These are phyloP conservation scores for Eudyptes chrysolophus DNA, from an alignment of 2,113 vertebrate species.

Conservation along the genomic window DNA sequence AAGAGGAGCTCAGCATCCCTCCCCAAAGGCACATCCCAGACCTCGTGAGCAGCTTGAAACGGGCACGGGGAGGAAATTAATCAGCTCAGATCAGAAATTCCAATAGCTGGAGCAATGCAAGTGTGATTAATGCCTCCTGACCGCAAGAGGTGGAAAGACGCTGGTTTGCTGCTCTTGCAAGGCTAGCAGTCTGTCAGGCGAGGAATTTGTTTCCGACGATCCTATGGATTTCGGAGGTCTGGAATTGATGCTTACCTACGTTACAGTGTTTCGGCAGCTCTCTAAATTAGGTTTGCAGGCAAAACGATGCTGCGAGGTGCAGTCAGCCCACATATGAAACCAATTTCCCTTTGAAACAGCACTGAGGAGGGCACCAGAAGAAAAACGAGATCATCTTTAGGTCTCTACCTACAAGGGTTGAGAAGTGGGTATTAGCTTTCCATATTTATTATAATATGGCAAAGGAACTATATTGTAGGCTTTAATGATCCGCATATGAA, in stretches of 20 bases:
- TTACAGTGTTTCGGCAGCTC: slow-evolving; percentile 38
- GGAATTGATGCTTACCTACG: slow-evolving; percentile 33
- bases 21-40: not conserved
- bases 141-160: slow-evolving; percentile 31
- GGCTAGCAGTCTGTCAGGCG: slow-evolving; percentile 22
- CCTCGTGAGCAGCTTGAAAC: not conserved
- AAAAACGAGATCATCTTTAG: slow-evolving; percentile 50
- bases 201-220: slow-evolving; percentile 22
- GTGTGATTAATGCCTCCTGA: slow-evolving; percentile 58
- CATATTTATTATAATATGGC: slow-evolving; percentile 23
- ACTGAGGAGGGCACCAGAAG: slow-evolving; percentile 28
- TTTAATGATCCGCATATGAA: slow-evolving; percentile 39
- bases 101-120: slow-evolving; percentile 14
- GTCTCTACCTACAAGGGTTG: slow-evolving; percentile 19
- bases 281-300: slow-evolving; percentile 56
- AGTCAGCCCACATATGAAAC: slow-evolving; percentile 56
- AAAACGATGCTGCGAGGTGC: slow-evolving; percentile 17
- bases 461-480: slow-evolving; percentile 1
- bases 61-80: slow-evolving; percentile 40
- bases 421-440: slow-evolving; percentile 30
- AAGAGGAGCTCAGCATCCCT: not conserved
- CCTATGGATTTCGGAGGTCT: slow-evolving; percentile 23
- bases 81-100: slow-evolving; percentile 49
- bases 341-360: slow-evolving; percentile 52
- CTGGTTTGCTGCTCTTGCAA: slow-evolving; percentile 33